Conservation (phyloP, 2,797 vertebrate species). For the Schizopygopsis malacanthus region DNA sequence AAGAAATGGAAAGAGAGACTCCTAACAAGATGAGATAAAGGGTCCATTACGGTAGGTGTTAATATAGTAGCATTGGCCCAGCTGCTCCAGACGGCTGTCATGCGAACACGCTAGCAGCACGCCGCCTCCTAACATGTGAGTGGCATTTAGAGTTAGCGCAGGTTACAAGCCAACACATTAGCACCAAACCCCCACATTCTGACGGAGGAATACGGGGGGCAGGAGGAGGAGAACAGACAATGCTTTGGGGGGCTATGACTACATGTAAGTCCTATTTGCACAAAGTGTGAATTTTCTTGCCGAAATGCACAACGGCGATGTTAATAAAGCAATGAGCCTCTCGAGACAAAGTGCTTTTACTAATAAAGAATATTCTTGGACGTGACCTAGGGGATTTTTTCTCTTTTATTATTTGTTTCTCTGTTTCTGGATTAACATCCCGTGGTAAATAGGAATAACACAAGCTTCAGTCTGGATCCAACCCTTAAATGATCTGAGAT, state of each 20-base stretch:
- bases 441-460: too few species aligned
- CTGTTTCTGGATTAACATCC: too few species aligned
- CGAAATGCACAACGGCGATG: neutral
- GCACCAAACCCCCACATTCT: constrained; percentile 42
- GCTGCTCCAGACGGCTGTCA: constrained; percentile 69
- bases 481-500: too few species aligned
- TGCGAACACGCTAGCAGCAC: constrained; percentile 52
- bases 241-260: neutral
- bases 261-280: neutral
- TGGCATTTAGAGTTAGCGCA: constrained; percentile 55
- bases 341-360: neutral
- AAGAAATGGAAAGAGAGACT: constrained; percentile 44
- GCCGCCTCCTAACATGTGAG: constrained; percentile 56
- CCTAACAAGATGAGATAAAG: constrained; percentile 59
- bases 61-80: constrained; percentile 71
- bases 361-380: neutral
- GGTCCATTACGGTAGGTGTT: constrained; percentile 72
- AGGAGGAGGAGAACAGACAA: neutral
- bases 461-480: too few species aligned
- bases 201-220: neutral
- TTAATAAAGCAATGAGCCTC: neutral
- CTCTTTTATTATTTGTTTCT: neutral
- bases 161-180: constrained; percentile 60
- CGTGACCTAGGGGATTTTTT: neutral
- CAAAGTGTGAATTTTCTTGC: neutral